Base-by-base conservation (phyloP, 2,797 vertebrate genomes). In the Pipistrellus kuhlii region DNA sequence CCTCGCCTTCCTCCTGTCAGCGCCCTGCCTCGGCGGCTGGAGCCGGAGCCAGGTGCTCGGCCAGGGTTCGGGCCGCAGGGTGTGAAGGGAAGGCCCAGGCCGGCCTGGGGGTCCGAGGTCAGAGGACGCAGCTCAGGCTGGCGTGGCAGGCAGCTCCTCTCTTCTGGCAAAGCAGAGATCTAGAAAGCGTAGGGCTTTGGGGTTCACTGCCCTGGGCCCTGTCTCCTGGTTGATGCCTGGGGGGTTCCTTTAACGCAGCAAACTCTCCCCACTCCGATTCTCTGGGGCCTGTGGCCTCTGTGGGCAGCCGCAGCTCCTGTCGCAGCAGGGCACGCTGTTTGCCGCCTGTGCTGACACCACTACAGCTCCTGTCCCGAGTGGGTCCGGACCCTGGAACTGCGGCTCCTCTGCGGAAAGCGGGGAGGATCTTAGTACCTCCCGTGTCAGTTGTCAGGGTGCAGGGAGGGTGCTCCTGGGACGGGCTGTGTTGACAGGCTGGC, bases 371-470 rank as follows among this genome's bases (percentile, higher is more conserved):
- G 35, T 59, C 53, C 23, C 0, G 46, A 10, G 23, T 25, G 13
- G 21, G 23, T 21, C 1, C 12, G 8, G 13, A 25, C 53, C 14
- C 53, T 20, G 2, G 30, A 27, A 18, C 64, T n/a, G 51, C 1
- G 38, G 14, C 30, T 35, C 27, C 35, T 68, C 9, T 8, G 48
- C 15, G 27, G 84, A 21, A 55, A 11, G n/a, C 27, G 57, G 27
- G 10, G 30, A 23, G 21, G 23, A 1, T 10, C 1, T 35, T 0
- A 7, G 1, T 8, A 13, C 35, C 5, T 6, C 46, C 21, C 5
- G 5, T 38, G 38, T 5, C 38, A 38, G 6, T 4, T 15, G 81
- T 44, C 2, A 1, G 8, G 35, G 32, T 18, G 4, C 41, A 8
- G 57, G 48, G 23, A 32, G 55, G 21, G 44, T 1, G 0, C 76